phyloP scores from a whole-genome alignment of 1,140 invertebrate species.

The Helicoverpa armigera region DNA sequence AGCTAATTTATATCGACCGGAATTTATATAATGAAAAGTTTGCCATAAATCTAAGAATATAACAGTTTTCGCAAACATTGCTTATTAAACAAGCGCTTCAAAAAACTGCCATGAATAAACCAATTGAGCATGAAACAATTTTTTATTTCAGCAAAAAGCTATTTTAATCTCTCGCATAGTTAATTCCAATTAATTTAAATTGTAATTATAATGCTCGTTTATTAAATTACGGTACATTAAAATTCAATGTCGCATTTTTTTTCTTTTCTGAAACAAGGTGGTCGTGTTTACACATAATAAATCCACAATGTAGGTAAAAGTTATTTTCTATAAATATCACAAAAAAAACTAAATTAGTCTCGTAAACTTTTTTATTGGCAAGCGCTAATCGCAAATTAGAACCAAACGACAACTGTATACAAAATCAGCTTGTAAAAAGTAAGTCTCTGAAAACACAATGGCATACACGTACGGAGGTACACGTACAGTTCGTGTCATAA shows the following conservation, averaged over 20 bases:
- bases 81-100: conserved; percentile 9
- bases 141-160: conserved; percentile 11
- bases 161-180: conserved; percentile 28
- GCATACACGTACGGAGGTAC: too few species aligned
- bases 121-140: conserved; percentile 31
- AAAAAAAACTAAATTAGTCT: too few species aligned
- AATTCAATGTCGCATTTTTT: not conserved
- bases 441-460: too few species aligned
- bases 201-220: not conserved
- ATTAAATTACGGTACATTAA: conserved; percentile 24
- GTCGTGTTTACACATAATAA: too few species aligned
- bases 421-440: too few species aligned
- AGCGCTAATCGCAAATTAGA: too few species aligned
- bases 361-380: too few species aligned
- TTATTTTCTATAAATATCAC: too few species aligned
- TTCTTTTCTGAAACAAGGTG: too few species aligned
- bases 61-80: conserved; percentile 20
- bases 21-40: conserved; percentile 1
- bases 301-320: too few species aligned
- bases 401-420: too few species aligned
- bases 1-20: not conserved
- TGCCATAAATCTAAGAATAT: conserved; percentile 9
- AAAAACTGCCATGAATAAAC: conserved; percentile 34
- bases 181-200: conserved; percentile 18
- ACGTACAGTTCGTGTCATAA: too few species aligned